Evolutionary conservation across 1,140 invertebrate species (phyloP).

Genomic region (Teleopsis dalmanni): DNA sequence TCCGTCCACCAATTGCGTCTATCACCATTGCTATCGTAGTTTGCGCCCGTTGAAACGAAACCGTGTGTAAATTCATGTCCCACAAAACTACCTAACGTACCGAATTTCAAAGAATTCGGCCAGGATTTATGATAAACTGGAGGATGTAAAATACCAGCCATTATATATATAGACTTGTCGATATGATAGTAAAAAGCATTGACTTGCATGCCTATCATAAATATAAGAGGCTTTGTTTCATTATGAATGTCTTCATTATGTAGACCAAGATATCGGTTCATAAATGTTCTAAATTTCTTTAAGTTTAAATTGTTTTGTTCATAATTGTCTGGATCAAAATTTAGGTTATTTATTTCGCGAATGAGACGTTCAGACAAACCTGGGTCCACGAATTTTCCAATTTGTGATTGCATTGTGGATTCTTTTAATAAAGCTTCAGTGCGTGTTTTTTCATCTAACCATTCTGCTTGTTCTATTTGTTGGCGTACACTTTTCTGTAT

Average conservation of each 20-base stretch:
- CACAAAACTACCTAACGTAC: conserved; percentile 30
- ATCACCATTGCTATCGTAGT: conserved; percentile 19
- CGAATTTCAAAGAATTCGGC: conserved; percentile 33
- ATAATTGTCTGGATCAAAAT: conserved; percentile 13
- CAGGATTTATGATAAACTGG: conserved; percentile 74
- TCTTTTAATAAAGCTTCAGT: conserved; percentile 51
- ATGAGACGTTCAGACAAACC: conserved; percentile 17
- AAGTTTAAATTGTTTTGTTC: conserved; percentile 22
- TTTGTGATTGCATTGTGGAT: conserved; percentile 48
- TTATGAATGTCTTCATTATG: conserved; percentile 15
- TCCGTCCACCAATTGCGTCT: conserved; percentile 35
- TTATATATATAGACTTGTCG: conserved; percentile 35
- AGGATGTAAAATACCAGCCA: conserved; percentile 85
- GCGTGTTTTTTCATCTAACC: conserved; percentile 63
- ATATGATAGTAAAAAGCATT: conserved; percentile 38
- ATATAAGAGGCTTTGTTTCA: conserved; percentile 25
- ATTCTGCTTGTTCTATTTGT: conserved; percentile 56
- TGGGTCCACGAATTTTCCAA: conserved; percentile 53
- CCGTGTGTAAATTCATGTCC: conserved; percentile 39
- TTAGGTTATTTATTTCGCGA: conserved; percentile 18
- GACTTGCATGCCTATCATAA: conserved; percentile 30
- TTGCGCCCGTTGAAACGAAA: conserved; percentile 26
- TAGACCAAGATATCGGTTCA: conserved; percentile 23
- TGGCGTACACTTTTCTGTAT: conserved; percentile 53
- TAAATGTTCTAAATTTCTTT: conserved; percentile 9